A percentile compares a stretch with the other conserved stretches of the same genome.
These are phyloP conservation scores for Euzophera pinguis DNA, from an alignment of 2,888 invertebrate genomes.

Conservation along the genomic window DNA sequence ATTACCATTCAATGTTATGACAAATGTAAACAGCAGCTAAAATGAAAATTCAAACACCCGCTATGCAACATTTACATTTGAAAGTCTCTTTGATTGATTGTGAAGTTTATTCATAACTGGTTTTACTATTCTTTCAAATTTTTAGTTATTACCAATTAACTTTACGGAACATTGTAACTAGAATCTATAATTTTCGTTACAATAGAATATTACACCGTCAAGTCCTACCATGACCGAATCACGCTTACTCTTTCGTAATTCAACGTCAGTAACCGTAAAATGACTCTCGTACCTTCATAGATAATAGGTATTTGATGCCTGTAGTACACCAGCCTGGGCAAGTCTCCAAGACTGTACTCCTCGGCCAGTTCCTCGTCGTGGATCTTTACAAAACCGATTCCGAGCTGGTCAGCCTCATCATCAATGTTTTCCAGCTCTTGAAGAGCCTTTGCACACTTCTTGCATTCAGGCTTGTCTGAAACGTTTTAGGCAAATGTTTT, in stretches of 20 bases:
- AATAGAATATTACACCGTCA: not conserved
- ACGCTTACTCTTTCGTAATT: constrained; percentile 39
- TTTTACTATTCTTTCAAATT: not conserved
- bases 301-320: constrained; percentile 96
- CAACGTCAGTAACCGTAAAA: constrained; percentile 46
- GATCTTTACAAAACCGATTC: constrained; percentile 96
- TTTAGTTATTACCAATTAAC: not conserved
- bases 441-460: constrained; percentile 93
- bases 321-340: constrained; percentile 95
- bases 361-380: constrained; percentile 94
- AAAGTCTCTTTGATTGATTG: too few species aligned
- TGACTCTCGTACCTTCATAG: constrained; percentile 88
- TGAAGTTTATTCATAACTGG: not conserved
- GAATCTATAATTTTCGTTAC: too few species aligned
- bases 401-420: constrained; percentile 95
- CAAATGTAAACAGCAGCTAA: not conserved
- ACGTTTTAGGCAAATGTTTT: constrained; percentile 25
- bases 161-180: not conserved
- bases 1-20: not conserved
- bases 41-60: not conserved
- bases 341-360: constrained; percentile 93
- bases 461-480: constrained; percentile 95
- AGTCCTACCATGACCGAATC: constrained; percentile 26
- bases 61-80: too few species aligned
- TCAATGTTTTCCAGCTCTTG: constrained; percentile 96